Conservation (phyloP, 2,797 vertebrate species). For the Dicrostonyx torquatus region DNA sequence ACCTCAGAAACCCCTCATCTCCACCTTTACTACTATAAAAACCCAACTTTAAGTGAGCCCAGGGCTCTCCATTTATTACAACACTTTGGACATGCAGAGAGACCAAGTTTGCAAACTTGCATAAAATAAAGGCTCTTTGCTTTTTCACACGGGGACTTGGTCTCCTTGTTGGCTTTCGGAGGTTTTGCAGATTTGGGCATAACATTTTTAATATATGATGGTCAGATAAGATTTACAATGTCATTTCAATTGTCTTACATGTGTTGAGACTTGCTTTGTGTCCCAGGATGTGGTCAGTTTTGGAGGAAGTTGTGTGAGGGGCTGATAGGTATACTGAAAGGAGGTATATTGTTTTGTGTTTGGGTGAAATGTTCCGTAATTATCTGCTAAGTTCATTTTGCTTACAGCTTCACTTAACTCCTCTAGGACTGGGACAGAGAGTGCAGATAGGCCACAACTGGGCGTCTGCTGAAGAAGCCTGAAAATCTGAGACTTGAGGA, state of each 20-base stretch:
- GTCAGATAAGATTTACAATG: background rate
- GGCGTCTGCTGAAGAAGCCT: background rate
- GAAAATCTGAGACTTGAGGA: background rate
- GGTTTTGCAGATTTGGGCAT: too few relatives aligned
- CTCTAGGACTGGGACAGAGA: background rate
- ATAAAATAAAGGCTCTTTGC: too few relatives aligned
- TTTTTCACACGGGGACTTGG: too few relatives aligned
- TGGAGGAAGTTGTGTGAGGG: background rate
- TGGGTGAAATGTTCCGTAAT: background rate
- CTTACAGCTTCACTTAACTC: background rate
- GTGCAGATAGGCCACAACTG: background rate
- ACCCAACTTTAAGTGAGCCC: too few relatives aligned
- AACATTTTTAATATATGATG: background rate
- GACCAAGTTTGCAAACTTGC: too few relatives aligned
- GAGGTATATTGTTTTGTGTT: background rate
- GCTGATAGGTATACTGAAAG: background rate
- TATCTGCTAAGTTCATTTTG: background rate
- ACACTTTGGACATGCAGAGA: too few relatives aligned
- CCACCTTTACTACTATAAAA: too few relatives aligned
- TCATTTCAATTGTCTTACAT: background rate
- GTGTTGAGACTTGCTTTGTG: background rate
- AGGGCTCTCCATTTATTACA: too few relatives aligned
- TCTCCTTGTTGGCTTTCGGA: too few relatives aligned
- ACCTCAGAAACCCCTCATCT: too few relatives aligned
- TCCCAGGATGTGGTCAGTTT: background rate